These are phyloP conservation scores for Patella ulyssiponensis DNA, from an alignment of 2,888 invertebrate genomes.

Conservation along the genomic window DNA sequence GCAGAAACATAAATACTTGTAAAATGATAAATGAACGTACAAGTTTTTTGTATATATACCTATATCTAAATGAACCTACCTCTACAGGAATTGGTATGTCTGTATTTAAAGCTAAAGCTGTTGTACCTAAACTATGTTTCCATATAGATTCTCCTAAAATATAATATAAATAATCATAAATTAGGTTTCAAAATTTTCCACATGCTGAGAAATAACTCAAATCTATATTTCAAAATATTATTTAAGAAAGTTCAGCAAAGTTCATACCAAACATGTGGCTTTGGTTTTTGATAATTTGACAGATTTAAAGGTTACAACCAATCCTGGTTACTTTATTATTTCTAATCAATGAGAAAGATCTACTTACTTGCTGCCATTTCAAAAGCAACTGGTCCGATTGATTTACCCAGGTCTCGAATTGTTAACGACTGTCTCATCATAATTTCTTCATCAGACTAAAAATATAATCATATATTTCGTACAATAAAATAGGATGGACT, in stretches of 20 bases:
- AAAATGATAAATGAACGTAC: too few relatives aligned
- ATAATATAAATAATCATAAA: conserved; percentile 12
- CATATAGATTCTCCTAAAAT: conserved; percentile 68
- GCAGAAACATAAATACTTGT: too few relatives aligned
- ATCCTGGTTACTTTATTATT: too few relatives aligned
- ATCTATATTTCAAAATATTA: background rate
- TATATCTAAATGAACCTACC: background rate
- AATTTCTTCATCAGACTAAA: conserved; percentile 58
- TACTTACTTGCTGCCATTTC: conserved; percentile 66
- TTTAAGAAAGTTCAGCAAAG: background rate
- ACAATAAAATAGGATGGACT: background rate
- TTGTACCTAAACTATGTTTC: conserved; percentile 60
- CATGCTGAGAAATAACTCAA: background rate
- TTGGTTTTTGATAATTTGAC: too few relatives aligned
- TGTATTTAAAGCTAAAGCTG: conserved; percentile 63
- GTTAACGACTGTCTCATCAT: conserved; percentile 56
- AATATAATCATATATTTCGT: conserved; percentile 20
- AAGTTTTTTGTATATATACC: too few relatives aligned
- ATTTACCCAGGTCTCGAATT: conserved; percentile 64
- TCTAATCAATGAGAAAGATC: background rate
- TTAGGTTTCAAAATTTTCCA: background rate
- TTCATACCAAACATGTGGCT: too few relatives aligned
- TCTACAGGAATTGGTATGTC: conserved; percentile 55
- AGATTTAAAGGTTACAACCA: too few relatives aligned
- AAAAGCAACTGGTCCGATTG: conserved; percentile 63